These are phyloP conservation scores for Aleiodes leptofemur DNA, from an alignment of 2,888 invertebrate species.

Conservation along the genomic window DNA sequence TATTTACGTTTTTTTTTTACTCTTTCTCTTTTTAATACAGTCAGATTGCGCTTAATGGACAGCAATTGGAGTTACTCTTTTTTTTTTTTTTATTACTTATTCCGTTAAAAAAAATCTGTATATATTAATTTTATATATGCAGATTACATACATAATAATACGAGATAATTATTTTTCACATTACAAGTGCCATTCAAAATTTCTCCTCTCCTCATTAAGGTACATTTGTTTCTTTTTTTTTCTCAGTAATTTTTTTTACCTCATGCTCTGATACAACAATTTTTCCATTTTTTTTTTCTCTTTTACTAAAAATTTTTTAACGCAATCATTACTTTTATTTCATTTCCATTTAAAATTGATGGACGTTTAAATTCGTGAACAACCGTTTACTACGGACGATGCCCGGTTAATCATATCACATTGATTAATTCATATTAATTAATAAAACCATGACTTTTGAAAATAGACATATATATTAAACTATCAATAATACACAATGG, in stretches of 20 bases:
- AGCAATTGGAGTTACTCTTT: slow-evolving; percentile 15
- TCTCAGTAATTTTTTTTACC: background rate
- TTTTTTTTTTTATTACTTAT: background rate
- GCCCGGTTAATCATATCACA: slow-evolving; percentile 38
- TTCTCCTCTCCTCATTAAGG: slow-evolving; percentile 29
- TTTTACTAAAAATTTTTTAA: slow-evolving; percentile 15
- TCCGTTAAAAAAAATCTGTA: slow-evolving; percentile 10
- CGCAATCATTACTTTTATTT: slow-evolving; percentile 8
- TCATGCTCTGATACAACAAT: background rate
- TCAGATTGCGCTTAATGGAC: slow-evolving; percentile 18
- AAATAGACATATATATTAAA: slow-evolving; percentile 44
- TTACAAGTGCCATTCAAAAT: slow-evolving; percentile 16
- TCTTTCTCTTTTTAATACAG: background rate
- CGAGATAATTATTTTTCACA: slow-evolving; percentile 25
- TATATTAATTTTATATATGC: slow-evolving; percentile 25
- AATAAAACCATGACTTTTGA: slow-evolving; percentile 38
- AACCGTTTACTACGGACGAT: slow-evolving; percentile 43
- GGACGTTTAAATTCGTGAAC: slow-evolving; percentile 42
- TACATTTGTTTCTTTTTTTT: slow-evolving; percentile 17
- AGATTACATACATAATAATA: slow-evolving; percentile 30
- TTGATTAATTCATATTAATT: slow-evolving; percentile 34
- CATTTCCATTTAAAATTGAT: slow-evolving; percentile 29
- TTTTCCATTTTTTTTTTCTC: background rate
- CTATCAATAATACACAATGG: slow-evolving; percentile 35
- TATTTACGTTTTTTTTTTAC: slow-evolving; percentile 11